Conservation (phyloP, 2,888 invertebrate genomes). For the Geophilus truncorum region DNA sequence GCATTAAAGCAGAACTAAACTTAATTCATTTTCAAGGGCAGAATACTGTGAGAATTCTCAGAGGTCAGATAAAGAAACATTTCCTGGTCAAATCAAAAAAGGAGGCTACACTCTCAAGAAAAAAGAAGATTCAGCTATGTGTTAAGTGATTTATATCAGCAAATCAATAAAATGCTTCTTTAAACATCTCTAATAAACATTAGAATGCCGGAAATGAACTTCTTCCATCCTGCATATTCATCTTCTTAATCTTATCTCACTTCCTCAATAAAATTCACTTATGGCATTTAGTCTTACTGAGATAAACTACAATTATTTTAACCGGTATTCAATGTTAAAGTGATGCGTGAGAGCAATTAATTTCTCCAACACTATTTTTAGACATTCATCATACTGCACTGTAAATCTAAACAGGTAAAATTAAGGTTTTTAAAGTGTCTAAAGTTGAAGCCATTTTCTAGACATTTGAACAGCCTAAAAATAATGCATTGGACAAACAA, state of each 20-base stretch:
- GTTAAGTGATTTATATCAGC: not conserved
- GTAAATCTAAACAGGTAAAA: too few species aligned
- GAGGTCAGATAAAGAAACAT: not conserved
- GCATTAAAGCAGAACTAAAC: not conserved
- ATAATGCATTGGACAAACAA: too few species aligned
- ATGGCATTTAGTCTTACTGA: not conserved
- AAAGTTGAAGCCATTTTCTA: too few species aligned
- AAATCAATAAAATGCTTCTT: not conserved
- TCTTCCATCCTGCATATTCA: not conserved
- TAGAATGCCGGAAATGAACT: not conserved
- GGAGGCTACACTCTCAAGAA: not conserved
- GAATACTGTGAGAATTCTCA: not conserved
- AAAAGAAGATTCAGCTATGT: not conserved
- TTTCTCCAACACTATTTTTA: too few species aligned
- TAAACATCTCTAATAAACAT: not conserved
- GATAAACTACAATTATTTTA: not conserved
- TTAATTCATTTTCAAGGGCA: not conserved
- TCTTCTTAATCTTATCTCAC: not conserved
- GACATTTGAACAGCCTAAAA: too few species aligned
- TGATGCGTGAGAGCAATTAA: too few species aligned
- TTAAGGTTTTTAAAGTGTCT: too few species aligned
- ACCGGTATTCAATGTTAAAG: too few species aligned
- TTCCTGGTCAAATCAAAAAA: not conserved
- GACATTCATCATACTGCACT: too few species aligned
- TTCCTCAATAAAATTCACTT: not conserved